Percentiles rank a stretch among this genome's conserved stretches.
phyloP scores from a whole-genome alignment of 1,140 invertebrate species.

The Eurosta solidaginis region DNA sequence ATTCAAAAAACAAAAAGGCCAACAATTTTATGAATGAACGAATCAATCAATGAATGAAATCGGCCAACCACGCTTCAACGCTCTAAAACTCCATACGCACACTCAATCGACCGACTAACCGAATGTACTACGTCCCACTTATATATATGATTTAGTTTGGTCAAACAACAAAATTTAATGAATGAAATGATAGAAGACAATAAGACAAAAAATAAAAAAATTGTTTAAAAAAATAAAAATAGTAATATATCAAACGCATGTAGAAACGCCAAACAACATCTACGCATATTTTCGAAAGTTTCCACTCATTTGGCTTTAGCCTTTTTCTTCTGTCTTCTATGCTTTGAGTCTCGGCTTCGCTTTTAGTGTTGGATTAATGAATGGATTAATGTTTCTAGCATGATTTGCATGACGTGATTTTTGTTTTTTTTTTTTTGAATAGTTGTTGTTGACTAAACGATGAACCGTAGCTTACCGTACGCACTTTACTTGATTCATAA shows the following conservation, averaged over 20 bases:
- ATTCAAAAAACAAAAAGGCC: neutral
- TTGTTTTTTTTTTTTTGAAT: neutral
- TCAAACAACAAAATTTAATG: constrained; percentile 5
- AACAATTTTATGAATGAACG: neutral
- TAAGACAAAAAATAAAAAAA: neutral
- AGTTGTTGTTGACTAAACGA: no score
- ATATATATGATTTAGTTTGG: neutral
- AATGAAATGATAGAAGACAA: neutral
- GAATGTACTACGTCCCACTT: neutral
- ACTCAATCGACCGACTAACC: neutral
- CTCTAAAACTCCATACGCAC: neutral
- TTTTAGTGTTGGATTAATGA: constrained; percentile 7
- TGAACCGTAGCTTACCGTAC: no score
- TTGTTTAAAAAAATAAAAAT: neutral
- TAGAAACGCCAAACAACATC: constrained; percentile 3
- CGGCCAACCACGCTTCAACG: neutral
- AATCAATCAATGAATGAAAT: constrained; percentile 24
- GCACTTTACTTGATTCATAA: no score
- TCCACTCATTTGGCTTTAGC: neutral
- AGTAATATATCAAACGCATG: neutral
- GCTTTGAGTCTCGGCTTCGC: neutral
- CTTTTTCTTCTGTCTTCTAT: neutral
- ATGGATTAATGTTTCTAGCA: neutral
- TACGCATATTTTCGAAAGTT: constrained; percentile 6
- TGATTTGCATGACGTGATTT: neutral